Evolutionary conservation across 2,113 vertebrate species (phyloP).

Genomic region (Poeciliopsis retropinna): DNA sequence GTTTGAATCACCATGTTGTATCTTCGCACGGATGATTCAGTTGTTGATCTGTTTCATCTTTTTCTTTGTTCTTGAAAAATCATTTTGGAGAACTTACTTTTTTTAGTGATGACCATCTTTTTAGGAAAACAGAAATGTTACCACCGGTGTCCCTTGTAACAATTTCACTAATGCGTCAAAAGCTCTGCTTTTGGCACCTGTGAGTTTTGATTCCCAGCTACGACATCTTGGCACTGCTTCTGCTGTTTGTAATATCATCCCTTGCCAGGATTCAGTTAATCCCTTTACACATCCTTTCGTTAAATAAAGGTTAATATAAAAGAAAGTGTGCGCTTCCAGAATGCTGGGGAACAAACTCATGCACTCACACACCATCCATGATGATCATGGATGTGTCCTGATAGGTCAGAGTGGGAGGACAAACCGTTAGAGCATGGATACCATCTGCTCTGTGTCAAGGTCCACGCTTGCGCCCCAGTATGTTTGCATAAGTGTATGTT

Average conservation of each 20-base stretch:
- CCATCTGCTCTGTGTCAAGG: conserved; percentile 48
- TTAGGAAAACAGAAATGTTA: conserved; percentile 20
- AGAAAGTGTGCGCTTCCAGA: conserved; percentile 21
- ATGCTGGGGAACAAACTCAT: conserved; percentile 1
- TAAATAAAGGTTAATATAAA: conserved; percentile 47
- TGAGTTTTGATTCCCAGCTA: conserved; percentile 17
- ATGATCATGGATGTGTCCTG: conserved; percentile 28
- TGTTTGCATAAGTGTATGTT: neutral
- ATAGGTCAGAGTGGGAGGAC: conserved; percentile 37
- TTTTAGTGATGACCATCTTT: neutral
- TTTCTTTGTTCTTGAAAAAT: conserved; percentile 13
- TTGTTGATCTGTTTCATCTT: conserved; percentile 12
- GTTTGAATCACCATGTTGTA: conserved; percentile 35
- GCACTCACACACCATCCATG: conserved; percentile 26
- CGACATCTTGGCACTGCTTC: conserved; percentile 41
- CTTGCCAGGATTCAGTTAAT: conserved; percentile 47
- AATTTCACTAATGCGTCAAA: conserved; percentile 8
- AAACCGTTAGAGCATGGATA: conserved; percentile 25
- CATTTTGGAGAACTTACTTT: conserved; percentile 4
- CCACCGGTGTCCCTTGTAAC: neutral
- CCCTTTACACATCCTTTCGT: conserved; percentile 24
- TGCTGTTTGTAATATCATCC: conserved; percentile 44
- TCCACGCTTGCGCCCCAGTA: neutral
- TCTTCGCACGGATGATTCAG: conserved; percentile 44
- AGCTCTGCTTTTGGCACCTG: conserved; percentile 7